Evolutionary conservation across 2,888 invertebrate species (phyloP).

Genomic region (Melinaea marsaeus): DNA sequence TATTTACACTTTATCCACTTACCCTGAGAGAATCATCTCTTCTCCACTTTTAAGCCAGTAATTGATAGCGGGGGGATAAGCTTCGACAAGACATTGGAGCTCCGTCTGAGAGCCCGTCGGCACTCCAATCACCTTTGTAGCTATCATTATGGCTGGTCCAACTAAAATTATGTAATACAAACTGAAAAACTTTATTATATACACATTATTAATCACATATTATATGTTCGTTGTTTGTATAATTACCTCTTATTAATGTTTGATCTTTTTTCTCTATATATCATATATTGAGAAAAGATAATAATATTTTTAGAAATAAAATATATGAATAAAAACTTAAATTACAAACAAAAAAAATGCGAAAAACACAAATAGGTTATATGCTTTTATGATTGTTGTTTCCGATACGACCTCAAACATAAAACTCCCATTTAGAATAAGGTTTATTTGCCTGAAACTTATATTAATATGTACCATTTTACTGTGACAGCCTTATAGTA

Average conservation of each 20-base stretch:
- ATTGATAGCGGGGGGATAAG: constrained; percentile 82
- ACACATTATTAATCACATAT: not conserved
- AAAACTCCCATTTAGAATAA: constrained; percentile 23
- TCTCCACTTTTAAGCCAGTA: constrained; percentile 82
- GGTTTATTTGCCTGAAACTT: constrained; percentile 20
- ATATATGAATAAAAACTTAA: not conserved
- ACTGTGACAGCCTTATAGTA: too few species aligned
- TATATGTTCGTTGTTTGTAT: not conserved
- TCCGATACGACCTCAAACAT: constrained; percentile 24
- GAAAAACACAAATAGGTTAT: constrained; percentile 11
- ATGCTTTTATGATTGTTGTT: constrained; percentile 9
- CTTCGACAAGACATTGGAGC: constrained; percentile 82
- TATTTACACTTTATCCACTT: constrained; percentile 9
- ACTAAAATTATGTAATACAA: constrained; percentile 61
- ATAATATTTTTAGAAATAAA: too few species aligned
- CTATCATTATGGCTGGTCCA: constrained; percentile 80
- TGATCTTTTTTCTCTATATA: not conserved
- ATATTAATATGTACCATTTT: not conserved
- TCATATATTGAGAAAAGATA: too few species aligned
- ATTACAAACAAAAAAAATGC: constrained; percentile 16
- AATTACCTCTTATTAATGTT: not conserved
- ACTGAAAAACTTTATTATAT: not conserved
- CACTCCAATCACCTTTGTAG: constrained; percentile 81
- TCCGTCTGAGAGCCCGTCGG: constrained; percentile 79
- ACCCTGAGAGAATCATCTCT: constrained; percentile 81